Evolutionary conservation across 1,140 invertebrate species (phyloP), one percentile per base, ranked within the genome.

Genomic region (Paralvinella palmiformis): DNA sequence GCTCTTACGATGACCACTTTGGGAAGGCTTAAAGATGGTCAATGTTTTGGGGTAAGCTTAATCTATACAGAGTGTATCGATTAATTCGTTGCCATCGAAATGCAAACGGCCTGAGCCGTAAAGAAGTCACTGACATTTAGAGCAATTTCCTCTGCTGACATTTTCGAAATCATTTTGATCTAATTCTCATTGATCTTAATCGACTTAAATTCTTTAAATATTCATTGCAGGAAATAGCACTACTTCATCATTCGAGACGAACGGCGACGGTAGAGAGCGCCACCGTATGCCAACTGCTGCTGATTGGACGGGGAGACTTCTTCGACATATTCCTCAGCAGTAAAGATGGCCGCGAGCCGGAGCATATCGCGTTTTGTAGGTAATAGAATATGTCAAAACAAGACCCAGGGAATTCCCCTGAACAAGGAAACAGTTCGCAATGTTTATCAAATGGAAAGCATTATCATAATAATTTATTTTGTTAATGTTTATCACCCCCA

Each of bases 201-300:
- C n/a, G n/a, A n/a, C n/a, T n/a, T n/a, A n/a, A n/a, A n/a, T n/a
- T n/a, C n/a, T n/a, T n/a, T n/a, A n/a, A n/a, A n/a, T n/a, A n/a
- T n/a, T n/a, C n/a, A n/a, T n/a, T 29, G n/a, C 22, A 64, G 63
- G 63, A 64, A 20, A n/a, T 64, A 24, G 63, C 63, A 35, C 59
- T 64, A 41, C 33, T 64, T 15, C 57, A 64, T 35, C 56, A 60
- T 27, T 58, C 63, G 44, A 58, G 41, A 31, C 63, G 63, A 20
- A 64, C 63, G 31, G 63, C 63, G 29, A 64, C 63, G 29, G 56
- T 64, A 7, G 57, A 52, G 17, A 45, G 52, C 1, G 20, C 48
- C 22, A 64, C 63, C 36, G 29, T n/a, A 10, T 48, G 57, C 53
- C 52, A 59, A 35, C 24, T 64, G 4, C 36, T 64, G 24, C 48